phyloP scores from a whole-genome alignment of 2,113 vertebrate species.

The Pangasianodon hypophthalmus region DNA sequence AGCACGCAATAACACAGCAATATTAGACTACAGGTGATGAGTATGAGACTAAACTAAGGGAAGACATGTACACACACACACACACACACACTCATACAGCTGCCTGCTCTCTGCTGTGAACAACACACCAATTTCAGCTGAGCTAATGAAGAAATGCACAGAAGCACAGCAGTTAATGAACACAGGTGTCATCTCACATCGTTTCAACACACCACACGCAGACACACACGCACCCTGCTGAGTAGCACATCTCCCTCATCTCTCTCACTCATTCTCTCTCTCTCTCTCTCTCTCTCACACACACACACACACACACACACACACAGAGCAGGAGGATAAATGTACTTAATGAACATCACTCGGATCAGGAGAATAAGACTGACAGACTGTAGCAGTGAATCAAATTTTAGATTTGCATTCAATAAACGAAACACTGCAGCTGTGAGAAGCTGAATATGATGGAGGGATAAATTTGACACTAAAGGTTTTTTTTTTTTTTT shows the following conservation, averaged over 20 bases:
- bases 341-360: not conserved
- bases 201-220: conserved; percentile 5
- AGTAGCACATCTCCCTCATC: not conserved
- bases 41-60: not conserved
- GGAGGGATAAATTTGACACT: not conserved
- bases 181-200: conserved; percentile 46
- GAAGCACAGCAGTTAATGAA: conserved; percentile 45
- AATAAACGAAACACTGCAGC: conserved; percentile 16
- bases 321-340: not conserved
- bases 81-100: not conserved
- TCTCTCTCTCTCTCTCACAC: not conserved
- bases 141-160: conserved; percentile 44
- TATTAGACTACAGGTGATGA: conserved; percentile 1
- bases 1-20: not conserved
- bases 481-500: not conserved
- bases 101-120: not conserved
- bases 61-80: not conserved
- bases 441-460: not conserved
- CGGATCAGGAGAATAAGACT: not conserved
- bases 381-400: not conserved
- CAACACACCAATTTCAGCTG: conserved; percentile 6
- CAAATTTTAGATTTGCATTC: not conserved
- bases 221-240: conserved; percentile 11
- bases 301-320: conserved; percentile 5
- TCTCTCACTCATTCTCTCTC: not conserved